phyloP scores from a whole-genome alignment of 2,797 vertebrate genomes.

The Melanotaenia boesemani region DNA sequence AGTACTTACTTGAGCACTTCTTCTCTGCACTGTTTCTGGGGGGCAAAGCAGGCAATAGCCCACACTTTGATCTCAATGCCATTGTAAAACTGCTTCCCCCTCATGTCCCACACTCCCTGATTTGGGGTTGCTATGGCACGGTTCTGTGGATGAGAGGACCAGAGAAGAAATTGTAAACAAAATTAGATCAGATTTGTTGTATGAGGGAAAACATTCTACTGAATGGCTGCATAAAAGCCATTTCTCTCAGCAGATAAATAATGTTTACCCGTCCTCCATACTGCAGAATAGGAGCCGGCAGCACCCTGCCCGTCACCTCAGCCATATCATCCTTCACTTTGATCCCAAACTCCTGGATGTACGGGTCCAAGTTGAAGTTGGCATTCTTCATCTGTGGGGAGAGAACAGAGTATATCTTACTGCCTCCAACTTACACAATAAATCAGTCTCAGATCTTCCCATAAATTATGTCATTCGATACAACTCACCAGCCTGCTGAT shows the following conservation, averaged over 20 bases:
- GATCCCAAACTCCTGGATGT: slow-evolving; percentile 99
- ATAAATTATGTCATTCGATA: background rate
- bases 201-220: background rate
- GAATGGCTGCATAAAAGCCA: background rate
- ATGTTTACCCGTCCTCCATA: slow-evolving; percentile 95
- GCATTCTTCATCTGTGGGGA: slow-evolving; percentile 96
- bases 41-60: slow-evolving; percentile 99
- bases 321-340: slow-evolving; percentile 99
- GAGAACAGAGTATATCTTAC: slow-evolving; percentile 3
- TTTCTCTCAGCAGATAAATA: background rate
- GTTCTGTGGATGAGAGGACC: slow-evolving; percentile 84
- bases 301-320: slow-evolving; percentile 95
- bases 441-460: slow-evolving; percentile 4
- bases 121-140: slow-evolving; percentile 98
- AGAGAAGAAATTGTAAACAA: background rate
- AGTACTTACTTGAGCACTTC: slow-evolving; percentile 98
- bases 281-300: slow-evolving; percentile 97
- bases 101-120: slow-evolving; percentile 99
- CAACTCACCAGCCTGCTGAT: slow-evolving; percentile 94
- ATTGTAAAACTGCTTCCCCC: slow-evolving; percentile 99
- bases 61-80: slow-evolving; percentile 99
- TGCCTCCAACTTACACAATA: background rate
- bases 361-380: slow-evolving; percentile 98
- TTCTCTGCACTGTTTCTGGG: slow-evolving; percentile 98
- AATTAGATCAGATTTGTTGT: slow-evolving; percentile 7